Evolutionary conservation across 2,888 invertebrate species (phyloP).

Genomic region (Oscheius sp.): DNA sequence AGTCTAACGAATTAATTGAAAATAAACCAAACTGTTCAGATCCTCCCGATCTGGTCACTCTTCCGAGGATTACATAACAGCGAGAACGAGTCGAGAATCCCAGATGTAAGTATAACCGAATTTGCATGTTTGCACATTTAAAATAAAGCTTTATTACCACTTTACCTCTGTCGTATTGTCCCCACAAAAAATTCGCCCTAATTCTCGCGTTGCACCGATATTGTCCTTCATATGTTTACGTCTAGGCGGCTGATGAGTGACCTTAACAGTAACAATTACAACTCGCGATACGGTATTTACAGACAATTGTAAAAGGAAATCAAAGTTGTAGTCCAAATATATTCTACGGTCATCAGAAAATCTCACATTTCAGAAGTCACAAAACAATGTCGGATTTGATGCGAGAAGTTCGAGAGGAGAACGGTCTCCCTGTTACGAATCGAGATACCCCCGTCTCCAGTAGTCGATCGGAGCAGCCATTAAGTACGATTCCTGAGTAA

Average conservation of each 20-base stretch:
- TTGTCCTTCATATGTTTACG: no score
- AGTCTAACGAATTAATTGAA: not conserved
- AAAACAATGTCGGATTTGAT: constrained; percentile 16
- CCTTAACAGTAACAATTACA: no score
- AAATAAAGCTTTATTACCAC: constrained; percentile 16
- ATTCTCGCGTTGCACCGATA: no score
- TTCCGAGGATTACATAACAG: constrained; percentile 8
- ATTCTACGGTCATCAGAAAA: no score
- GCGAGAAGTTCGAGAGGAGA: constrained; percentile 15
- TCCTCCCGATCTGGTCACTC: constrained; percentile 14
- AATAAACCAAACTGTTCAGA: not conserved
- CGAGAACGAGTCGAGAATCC: constrained; percentile 19
- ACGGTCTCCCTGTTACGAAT: constrained; percentile 14
- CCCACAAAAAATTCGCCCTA: no score
- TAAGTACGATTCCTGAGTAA: constrained; percentile 23
- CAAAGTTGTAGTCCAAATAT: no score
- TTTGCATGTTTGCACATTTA: not conserved
- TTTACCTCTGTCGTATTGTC: no score
- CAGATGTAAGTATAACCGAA: constrained; percentile 8
- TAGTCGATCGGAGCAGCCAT: not conserved
- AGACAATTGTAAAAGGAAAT: no score
- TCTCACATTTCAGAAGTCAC: constrained; percentile 17
- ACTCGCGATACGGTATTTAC: not conserved
- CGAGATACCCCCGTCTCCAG: not conserved
- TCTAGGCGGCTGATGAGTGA: no score